Evolutionary conservation across 2,888 invertebrate genomes (phyloP), one percentile per base, ranked within the genome.

Genomic region (Caenorhabditis sulstoni): DNA sequence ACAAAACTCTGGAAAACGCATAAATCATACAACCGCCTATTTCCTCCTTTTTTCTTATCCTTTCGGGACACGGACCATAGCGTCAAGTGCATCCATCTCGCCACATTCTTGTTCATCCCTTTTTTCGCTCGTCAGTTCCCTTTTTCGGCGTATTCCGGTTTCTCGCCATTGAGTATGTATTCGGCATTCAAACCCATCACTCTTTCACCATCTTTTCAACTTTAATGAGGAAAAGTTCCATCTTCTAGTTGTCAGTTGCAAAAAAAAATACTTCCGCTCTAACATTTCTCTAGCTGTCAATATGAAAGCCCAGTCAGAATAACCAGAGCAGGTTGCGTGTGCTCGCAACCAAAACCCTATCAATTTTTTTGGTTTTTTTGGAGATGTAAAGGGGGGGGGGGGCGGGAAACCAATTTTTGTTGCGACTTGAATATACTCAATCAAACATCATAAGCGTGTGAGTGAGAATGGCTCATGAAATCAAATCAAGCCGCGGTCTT

Each of bases 21-120:
- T 66, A 66, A 66, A 66, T 66, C 66, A 66, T 66, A 47, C 47
- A 29, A 5, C 29, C 4, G 29, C 29, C 29, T 7, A 29, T 37
- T 57, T 52, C 18, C 45, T 20, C 23, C 23, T 57, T 55, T 29
- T 66, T 64, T 66, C 47, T 29, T 29, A 29, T 29, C 7, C 57
- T 65, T 62, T 12, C 39, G n/a, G 49, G 53, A 65, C 65, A 35
- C 23, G 45, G 45, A 49, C 65, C 65, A 55, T 39, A 65, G 44
- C 22, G 64, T 64, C 52, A 53, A 64, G 66, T 66, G 66, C 66
- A 66, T 66, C 47, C 66, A 66, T 66, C 57, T 57, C 23, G 16
- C 29, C 55, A 41, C 41, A 55, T 65, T 16, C 44, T 55, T 55
- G 55, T 55, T 53, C 53, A 52, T 44, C 23, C 37, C 47, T 47